These are phyloP conservation scores for Corydoras maculifer DNA, from an alignment of 2,113 vertebrate species.

Conservation along the genomic window DNA sequence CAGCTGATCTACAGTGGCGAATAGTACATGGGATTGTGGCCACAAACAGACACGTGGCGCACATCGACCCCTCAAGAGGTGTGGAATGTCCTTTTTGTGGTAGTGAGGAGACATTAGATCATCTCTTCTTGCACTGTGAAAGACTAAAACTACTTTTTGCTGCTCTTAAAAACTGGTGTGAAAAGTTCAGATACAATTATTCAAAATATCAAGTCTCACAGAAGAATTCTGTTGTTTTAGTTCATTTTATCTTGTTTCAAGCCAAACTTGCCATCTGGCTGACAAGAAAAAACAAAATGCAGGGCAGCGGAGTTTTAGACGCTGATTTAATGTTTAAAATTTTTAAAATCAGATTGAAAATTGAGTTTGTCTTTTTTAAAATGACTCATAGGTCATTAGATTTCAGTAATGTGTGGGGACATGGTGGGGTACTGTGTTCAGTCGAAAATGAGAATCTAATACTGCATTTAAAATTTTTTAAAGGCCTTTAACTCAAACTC, in stretches of 20 bases:
- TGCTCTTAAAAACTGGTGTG: not conserved
- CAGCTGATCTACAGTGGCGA: not conserved
- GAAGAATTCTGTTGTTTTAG: not conserved
- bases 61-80: not conserved
- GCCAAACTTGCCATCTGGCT: not conserved
- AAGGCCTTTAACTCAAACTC: too few species aligned
- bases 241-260: not conserved
- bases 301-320: not conserved
- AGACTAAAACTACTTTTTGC: not conserved
- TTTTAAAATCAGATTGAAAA: too few species aligned
- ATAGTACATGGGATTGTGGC: not conserved
- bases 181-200: not conserved
- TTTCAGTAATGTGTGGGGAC: too few species aligned
- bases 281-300: not conserved
- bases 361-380: too few species aligned
- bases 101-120: not conserved
- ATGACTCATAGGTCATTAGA: too few species aligned
- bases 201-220: too few species aligned
- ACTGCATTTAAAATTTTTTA: too few species aligned
- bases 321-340: not conserved
- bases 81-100: not conserved
- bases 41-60: not conserved
- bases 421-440: too few species aligned
- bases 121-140: too few species aligned
- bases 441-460: too few species aligned